These are phyloP conservation scores for Colletes collaris DNA, from an alignment of 2,888 invertebrate genomes.

Conservation along the genomic window DNA sequence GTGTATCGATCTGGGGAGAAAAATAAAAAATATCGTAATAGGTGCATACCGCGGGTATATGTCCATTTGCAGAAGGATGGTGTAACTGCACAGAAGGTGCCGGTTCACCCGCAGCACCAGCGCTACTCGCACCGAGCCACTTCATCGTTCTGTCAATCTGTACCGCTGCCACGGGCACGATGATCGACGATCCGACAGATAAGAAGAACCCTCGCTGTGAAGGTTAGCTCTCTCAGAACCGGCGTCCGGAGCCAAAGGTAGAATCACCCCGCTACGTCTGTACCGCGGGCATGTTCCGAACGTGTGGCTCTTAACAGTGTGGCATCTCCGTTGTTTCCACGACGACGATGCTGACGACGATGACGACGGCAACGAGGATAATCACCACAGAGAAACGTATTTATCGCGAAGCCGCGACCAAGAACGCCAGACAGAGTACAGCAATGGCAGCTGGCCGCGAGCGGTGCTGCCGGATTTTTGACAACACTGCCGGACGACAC, in stretches of 20 bases:
- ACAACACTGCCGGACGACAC: constrained; percentile 72
- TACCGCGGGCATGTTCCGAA: constrained; percentile 59
- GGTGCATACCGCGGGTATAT: constrained; percentile 79
- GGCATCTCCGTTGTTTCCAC: constrained; percentile 60
- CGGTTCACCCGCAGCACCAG: constrained; percentile 89
- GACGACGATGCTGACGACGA: constrained; percentile 48
- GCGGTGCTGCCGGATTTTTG: constrained; percentile 77
- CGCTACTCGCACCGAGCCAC: constrained; percentile 84
- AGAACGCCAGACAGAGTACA: constrained; percentile 64
- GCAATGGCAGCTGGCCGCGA: constrained; percentile 78
- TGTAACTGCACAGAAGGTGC: constrained; percentile 82
- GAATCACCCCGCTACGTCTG: constrained; percentile 61
- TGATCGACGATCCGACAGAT: constrained; percentile 48
- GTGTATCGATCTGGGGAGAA: not conserved
- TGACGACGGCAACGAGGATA: constrained; percentile 21
- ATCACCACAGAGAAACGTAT: constrained; percentile 46
- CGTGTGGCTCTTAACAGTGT: constrained; percentile 53
- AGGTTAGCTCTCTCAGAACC: constrained; percentile 66
- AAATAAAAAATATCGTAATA: constrained; percentile 10
- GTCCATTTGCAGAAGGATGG: constrained; percentile 82
- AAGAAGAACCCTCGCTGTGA: constrained; percentile 46
- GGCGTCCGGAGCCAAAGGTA: constrained; percentile 64
- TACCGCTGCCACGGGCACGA: constrained; percentile 52
- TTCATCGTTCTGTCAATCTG: constrained; percentile 79
- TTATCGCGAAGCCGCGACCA: constrained; percentile 46